These are phyloP conservation scores for Troides helena DNA, from an alignment of 2,888 invertebrate species.

Conservation along the genomic window DNA sequence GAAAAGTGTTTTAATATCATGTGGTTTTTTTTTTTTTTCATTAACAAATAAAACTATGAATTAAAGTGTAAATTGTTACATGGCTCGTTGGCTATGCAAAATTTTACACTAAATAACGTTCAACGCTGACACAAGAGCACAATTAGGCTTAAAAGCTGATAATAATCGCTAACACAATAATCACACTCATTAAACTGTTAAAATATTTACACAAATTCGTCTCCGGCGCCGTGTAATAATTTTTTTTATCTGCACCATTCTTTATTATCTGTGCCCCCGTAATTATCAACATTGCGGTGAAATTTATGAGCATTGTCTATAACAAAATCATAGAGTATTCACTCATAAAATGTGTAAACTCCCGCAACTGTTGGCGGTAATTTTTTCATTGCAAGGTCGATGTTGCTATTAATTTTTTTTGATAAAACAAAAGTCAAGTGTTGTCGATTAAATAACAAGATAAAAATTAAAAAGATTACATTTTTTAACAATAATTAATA, in stretches of 20 bases:
- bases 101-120: conserved; percentile 35
- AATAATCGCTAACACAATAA: conserved; percentile 45
- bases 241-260: conserved; percentile 27
- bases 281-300: conserved; percentile 15
- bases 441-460: conserved; percentile 10
- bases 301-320: conserved; percentile 24
- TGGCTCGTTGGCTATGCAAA: conserved; percentile 54
- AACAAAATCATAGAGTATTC: conserved; percentile 7
- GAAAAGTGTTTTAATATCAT: conserved; percentile 17
- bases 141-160: conserved; percentile 53
- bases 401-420: conserved; percentile 6
- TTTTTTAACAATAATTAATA: conserved; percentile 3
- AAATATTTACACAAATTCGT: conserved; percentile 28
- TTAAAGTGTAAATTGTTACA: conserved; percentile 40
- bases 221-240: conserved; percentile 33
- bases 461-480: conserved; percentile 12
- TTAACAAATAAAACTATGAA: conserved; percentile 32
- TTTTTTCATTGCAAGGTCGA: not conserved
- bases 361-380: not conserved
- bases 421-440: conserved; percentile 17
- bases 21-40: not conserved
- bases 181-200: conserved; percentile 45
- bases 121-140: conserved; percentile 44
- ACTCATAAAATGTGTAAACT: conserved; percentile 2
- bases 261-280: conserved; percentile 12